Evolutionary conservation across 64 coral and sea anemone species (phyloP).

Genomic region (Montipora efflorescens): DNA sequence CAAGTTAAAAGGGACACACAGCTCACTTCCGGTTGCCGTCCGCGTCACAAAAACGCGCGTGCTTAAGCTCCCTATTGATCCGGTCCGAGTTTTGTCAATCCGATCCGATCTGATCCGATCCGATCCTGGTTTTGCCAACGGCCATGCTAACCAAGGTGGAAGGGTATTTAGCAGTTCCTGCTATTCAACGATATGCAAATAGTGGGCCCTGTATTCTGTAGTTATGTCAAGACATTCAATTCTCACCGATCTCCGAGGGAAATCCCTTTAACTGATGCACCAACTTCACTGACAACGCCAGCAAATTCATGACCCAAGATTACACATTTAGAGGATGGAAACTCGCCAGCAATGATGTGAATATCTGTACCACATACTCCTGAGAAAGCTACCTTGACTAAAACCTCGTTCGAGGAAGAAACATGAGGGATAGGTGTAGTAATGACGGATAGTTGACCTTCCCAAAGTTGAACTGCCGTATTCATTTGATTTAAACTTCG

Average conservation of each 20-base stretch:
- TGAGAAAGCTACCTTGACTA: conserved; percentile 92
- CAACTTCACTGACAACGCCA: conserved; percentile 94
- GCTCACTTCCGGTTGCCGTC: no score
- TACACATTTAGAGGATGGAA: conserved; percentile 81
- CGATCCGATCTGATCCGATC: no score
- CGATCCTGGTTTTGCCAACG: no score
- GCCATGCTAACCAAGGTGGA: no score
- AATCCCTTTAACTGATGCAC: conserved; percentile 82
- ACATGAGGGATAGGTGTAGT: conserved; percentile 90
- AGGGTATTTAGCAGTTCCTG: no score
- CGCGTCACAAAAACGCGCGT: no score
- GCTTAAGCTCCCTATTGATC: no score
- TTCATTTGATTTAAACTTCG: conserved; percentile 58
- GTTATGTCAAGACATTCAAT: no score
- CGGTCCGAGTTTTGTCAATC: no score
- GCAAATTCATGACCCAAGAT: conserved; percentile 94
- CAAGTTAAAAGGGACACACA: no score
- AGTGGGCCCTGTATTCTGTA: no score
- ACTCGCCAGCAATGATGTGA: conserved; percentile 78
- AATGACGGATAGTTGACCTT: conserved; percentile 93
- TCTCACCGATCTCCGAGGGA: conserved; percentile 91
- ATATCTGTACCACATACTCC: conserved; percentile 86
- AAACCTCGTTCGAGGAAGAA: conserved; percentile 80
- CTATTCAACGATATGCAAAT: no score
- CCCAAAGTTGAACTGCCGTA: conserved; percentile 92